Conservation (phyloP, 2,888 invertebrate species). For the Ctena decussata region DNA sequence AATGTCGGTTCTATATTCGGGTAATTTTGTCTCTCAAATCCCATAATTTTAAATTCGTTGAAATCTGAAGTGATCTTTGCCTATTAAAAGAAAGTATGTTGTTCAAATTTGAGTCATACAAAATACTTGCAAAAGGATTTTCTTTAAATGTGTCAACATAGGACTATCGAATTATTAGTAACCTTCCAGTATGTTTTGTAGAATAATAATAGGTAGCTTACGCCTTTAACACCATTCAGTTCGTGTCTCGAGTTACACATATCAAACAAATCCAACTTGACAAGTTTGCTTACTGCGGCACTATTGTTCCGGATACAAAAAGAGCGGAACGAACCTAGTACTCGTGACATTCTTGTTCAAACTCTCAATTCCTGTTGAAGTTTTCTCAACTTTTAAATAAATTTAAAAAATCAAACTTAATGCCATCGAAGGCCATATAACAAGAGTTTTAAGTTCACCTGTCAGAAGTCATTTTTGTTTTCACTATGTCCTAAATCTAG, state of each 20-base stretch:
- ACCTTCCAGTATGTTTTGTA: neutral
- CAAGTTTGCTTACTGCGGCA: constrained; percentile 6
- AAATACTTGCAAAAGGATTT: neutral
- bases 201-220: neutral
- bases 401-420: neutral
- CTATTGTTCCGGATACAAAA: constrained; percentile 11
- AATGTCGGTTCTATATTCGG: too few relatives aligned
- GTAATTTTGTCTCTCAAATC: too few relatives aligned
- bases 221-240: neutral
- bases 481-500: too few relatives aligned
- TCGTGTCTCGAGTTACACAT: constrained; percentile 15
- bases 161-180: constrained; percentile 14
- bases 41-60: too few relatives aligned
- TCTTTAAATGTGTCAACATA: constrained; percentile 2
- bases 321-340: neutral
- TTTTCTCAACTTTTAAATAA: neutral
- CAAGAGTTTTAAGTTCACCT: too few relatives aligned
- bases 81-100: too few relatives aligned
- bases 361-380: constrained; percentile 6
- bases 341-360: constrained; percentile 9
- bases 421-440: neutral
- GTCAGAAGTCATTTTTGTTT: too few relatives aligned
- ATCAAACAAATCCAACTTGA: constrained; percentile 2
- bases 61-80: too few relatives aligned
- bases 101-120: neutral